A percentile compares a stretch with the other conserved stretches of the same genome.
These are phyloP conservation scores for Ceraclea dissimilis DNA, from an alignment of 2,888 invertebrate genomes.

Conservation along the genomic window DNA sequence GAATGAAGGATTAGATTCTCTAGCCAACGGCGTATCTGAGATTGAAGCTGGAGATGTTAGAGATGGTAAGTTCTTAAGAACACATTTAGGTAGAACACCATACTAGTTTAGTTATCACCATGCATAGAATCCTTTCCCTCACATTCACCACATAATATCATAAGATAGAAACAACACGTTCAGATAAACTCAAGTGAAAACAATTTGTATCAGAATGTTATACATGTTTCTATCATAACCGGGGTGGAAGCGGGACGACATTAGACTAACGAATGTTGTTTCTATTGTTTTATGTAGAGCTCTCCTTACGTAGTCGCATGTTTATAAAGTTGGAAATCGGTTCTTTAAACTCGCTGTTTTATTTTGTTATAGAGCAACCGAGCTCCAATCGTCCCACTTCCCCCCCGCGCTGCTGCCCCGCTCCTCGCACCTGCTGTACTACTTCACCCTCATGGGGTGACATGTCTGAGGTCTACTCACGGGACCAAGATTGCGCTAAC, in stretches of 20 bases:
- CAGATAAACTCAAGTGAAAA: slow-evolving; percentile 7
- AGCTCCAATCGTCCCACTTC: slow-evolving; percentile 35
- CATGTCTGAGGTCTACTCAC: slow-evolving; percentile 55
- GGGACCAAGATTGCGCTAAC: slow-evolving; percentile 31
- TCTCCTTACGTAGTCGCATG: slow-evolving; percentile 19
- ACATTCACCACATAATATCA: slow-evolving; percentile 6
- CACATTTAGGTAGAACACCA: slow-evolving; percentile 5
- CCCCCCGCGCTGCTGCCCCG: slow-evolving; percentile 34
- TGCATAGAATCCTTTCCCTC: slow-evolving; percentile 5
- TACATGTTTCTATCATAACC: slow-evolving; percentile 33
- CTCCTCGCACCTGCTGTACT: slow-evolving; percentile 27
- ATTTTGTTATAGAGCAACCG: slow-evolving; percentile 30
- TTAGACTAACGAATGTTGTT: slow-evolving; percentile 22
- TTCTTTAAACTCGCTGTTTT: slow-evolving; percentile 17
- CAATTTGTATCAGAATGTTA: background rate
- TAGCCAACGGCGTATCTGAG: slow-evolving; percentile 78
- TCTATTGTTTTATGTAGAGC: slow-evolving; percentile 22
- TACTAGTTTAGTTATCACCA: slow-evolving; percentile 6
- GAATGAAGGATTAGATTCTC: slow-evolving; percentile 82
- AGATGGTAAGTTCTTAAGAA: slow-evolving; percentile 60
- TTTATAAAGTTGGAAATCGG: slow-evolving; percentile 12
- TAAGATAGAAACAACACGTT: slow-evolving; percentile 25
- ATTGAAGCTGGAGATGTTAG: slow-evolving; percentile 90
- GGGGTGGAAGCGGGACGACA: slow-evolving; percentile 25
- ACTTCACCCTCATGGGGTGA: slow-evolving; percentile 33